Evolutionary conservation across 2,797 vertebrate species (phyloP).

Genomic region (Schizopygopsis pylzovi): DNA sequence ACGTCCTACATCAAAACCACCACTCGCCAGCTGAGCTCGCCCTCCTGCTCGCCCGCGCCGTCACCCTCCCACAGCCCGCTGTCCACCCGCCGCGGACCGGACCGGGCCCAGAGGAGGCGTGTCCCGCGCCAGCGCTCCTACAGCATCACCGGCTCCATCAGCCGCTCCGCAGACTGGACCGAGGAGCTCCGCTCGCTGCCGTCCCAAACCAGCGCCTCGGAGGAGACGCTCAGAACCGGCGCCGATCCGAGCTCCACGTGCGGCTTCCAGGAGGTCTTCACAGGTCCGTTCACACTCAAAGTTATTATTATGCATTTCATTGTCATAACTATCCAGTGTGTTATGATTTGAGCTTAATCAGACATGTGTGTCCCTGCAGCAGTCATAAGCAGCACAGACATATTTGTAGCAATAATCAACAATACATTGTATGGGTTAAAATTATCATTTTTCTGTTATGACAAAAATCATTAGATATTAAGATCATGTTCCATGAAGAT

Average conservation of each 20-base stretch:
- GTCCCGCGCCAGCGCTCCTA: slow-evolving; percentile 76
- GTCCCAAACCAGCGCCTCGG: slow-evolving; percentile 67
- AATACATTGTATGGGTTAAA: too few relatives aligned
- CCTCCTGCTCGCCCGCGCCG: slow-evolving; percentile 83
- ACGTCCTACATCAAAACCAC: slow-evolving; percentile 96
- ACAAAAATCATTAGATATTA: too few relatives aligned
- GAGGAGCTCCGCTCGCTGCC: slow-evolving; percentile 78
- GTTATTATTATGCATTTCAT: too few relatives aligned
- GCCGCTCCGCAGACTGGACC: slow-evolving; percentile 94
- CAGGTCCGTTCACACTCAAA: slow-evolving; percentile 78
- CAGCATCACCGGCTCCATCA: slow-evolving; percentile 80
- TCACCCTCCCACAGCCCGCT: slow-evolving; percentile 89
- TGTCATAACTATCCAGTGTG: too few relatives aligned
- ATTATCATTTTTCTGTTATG: too few relatives aligned
- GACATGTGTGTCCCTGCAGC: too few relatives aligned
- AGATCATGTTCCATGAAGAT: too few relatives aligned
- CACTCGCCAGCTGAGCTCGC: slow-evolving; percentile 91
- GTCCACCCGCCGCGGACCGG: slow-evolving; percentile 73
- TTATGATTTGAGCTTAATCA: too few relatives aligned
- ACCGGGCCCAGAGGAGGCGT: slow-evolving; percentile 67
- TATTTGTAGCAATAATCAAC: too few relatives aligned
- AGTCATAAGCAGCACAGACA: too few relatives aligned
- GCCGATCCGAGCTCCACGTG: slow-evolving; percentile 80
- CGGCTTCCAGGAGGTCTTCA: slow-evolving; percentile 88
- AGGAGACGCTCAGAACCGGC: slow-evolving; percentile 71